Evolutionary conservation across 2,797 vertebrate genomes (phyloP), one percentile per base, ranked within the genome.

Genomic region (Tenualosa thibaudeaui): DNA sequence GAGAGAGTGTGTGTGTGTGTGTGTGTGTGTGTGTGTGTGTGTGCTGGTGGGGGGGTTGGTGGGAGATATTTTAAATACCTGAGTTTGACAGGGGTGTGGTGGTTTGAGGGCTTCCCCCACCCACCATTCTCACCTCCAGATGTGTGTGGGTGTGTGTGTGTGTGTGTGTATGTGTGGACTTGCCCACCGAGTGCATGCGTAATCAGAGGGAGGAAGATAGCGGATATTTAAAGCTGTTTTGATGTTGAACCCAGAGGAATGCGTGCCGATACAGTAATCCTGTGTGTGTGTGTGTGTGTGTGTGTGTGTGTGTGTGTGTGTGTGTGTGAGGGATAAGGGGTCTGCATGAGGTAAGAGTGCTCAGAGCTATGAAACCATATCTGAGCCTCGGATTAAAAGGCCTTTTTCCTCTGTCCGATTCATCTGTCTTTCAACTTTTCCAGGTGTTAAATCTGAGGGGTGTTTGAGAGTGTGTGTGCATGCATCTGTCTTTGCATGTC

Each of bases 291-390:
- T 68, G 62, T 68, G 62, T 68, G 24, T 31, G 62, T 68, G 62
- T 68, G 62, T 68, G 62, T 31, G 26, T 13, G 62, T 68, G 24
- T 68, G 62, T 68, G 62, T 68, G 62, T 37, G 26, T 37, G 26
- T 37, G 90, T 92, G 92, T 92, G 87, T 93, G 91, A 85, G 75
- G 86, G 85, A 62, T 82, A 78, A 53, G 91, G 90, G 92, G 92
- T 91, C 87, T n/a, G 90, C 94, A 94, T 94, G 95, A 95, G 92
- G 94, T 95, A 94, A 95, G 92, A 94, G 85, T 88, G 94, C 95
- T 96, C 86, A 94, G 89, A 95, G 95, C 95, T 93, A 95, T 94
- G 94, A 95, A 96, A 96, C 93, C 90, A 91, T 94, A 96, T 95
- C 94, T 95, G 92, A 93, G 93, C 92, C 68, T 75, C 91, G 94